Conservation (phyloP, 2,888 invertebrate genomes). For the Hyposoter dolosus region DNA sequence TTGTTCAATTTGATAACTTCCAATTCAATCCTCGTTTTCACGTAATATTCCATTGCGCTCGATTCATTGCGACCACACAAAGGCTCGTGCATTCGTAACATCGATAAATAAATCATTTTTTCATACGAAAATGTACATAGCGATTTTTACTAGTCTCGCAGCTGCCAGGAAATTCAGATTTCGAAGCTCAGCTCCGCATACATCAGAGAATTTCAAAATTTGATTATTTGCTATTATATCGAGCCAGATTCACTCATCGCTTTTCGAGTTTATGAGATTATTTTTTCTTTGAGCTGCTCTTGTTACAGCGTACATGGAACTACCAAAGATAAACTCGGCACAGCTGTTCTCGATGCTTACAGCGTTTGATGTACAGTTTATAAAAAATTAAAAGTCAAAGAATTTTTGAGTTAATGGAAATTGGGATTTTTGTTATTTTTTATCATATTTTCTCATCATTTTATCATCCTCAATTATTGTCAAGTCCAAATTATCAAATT, state of each 20-base stretch:
- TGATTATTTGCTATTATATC: not conserved
- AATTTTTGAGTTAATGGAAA: not conserved
- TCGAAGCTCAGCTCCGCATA: not conserved
- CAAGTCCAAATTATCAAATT: not conserved
- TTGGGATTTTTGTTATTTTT: not conserved
- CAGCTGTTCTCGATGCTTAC: not conserved
- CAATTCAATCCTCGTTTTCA: not conserved
- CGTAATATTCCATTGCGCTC: not conserved
- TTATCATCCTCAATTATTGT: not conserved
- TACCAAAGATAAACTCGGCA: not conserved
- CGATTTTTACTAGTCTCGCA: no score
- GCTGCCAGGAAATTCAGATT: not conserved
- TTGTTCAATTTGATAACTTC: constrained; percentile 44
- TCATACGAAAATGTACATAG: not conserved
- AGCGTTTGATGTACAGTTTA: not conserved
- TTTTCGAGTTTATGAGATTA: not conserved
- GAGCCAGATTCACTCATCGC: not conserved
- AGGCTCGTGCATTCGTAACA: not conserved
- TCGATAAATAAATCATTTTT: not conserved
- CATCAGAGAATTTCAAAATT: not conserved
- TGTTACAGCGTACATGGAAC: not conserved
- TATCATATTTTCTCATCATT: not conserved
- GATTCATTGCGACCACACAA: not conserved
- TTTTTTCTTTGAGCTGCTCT: not conserved
- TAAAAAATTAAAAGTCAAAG: not conserved